Evolutionary conservation across 2,888 invertebrate genomes (phyloP).

Genomic region (Oxyteleia sp.): DNA sequence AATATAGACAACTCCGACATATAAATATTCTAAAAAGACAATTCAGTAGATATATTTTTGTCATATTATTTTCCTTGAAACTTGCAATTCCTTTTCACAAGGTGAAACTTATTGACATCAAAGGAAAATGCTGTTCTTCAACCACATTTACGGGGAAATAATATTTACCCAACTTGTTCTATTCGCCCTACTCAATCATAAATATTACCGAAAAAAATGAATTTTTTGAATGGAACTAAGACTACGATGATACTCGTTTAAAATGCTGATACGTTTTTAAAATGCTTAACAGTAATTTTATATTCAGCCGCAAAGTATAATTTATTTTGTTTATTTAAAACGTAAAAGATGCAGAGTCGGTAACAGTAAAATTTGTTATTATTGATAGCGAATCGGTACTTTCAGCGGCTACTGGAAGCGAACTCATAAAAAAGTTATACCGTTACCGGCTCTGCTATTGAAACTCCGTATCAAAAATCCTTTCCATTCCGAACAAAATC

Average conservation of each 20-base stretch:
- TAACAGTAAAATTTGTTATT: conserved; percentile 20
- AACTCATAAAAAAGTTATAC: conserved; percentile 4
- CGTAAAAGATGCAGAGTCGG: background rate
- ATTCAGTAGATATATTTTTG: background rate
- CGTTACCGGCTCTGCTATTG: conserved; percentile 9
- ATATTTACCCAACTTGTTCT: background rate
- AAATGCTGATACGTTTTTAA: too few relatives aligned
- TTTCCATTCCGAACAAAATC: background rate
- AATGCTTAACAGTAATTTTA: too few relatives aligned
- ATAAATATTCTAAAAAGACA: background rate
- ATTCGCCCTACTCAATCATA: background rate
- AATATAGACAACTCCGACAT: background rate
- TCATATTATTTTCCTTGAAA: background rate
- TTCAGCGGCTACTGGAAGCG: conserved; percentile 8
- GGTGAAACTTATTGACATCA: background rate
- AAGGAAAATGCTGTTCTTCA: background rate
- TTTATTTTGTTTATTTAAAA: background rate
- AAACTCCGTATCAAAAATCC: background rate
- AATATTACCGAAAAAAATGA: too few relatives aligned
- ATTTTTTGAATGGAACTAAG: too few relatives aligned
- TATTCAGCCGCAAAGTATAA: too few relatives aligned
- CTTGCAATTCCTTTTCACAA: background rate
- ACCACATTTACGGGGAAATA: background rate
- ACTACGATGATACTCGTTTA: too few relatives aligned
- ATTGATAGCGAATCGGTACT: conserved; percentile 6